Conservation (phyloP, 2,888 invertebrate species). For the Elmis aenea region DNA sequence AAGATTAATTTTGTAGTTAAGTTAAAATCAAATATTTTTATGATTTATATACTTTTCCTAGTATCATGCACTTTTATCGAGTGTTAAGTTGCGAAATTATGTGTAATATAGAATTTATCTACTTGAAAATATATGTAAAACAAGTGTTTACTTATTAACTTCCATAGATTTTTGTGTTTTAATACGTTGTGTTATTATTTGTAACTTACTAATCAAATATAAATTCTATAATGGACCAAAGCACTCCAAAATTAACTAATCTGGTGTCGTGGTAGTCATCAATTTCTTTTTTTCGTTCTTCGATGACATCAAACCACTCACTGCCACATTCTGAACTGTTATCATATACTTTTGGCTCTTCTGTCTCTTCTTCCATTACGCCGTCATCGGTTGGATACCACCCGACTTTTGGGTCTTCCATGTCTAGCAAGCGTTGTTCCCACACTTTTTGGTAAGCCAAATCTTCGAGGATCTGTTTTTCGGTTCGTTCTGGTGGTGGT, state of each 20-base stretch:
- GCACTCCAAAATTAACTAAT: constrained; percentile 35
- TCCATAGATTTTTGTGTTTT: too few relatives aligned
- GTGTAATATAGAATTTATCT: background rate
- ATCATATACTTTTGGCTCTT: constrained; percentile 1
- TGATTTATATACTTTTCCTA: too few relatives aligned
- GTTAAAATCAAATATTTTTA: too few relatives aligned
- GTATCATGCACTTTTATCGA: too few relatives aligned
- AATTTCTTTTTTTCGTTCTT: constrained; percentile 18
- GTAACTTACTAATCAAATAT: constrained; percentile 42
- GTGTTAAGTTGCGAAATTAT: too few relatives aligned
- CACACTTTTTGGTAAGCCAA: constrained; percentile 33
- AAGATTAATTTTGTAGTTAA: constrained; percentile 1
- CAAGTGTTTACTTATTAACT: too few relatives aligned
- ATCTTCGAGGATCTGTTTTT: constrained; percentile 17
- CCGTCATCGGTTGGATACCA: constrained; percentile 25
- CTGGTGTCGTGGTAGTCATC: constrained; percentile 25
- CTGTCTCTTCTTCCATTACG: constrained; percentile 5
- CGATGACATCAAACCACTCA: constrained; percentile 9
- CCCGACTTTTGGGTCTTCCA: constrained; percentile 34
- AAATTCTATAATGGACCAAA: constrained; percentile 41
- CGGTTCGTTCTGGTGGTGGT: too few relatives aligned
- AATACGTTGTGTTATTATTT: too few relatives aligned
- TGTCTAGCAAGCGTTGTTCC: constrained; percentile 34
- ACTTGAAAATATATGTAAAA: too few relatives aligned
- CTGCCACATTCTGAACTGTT: constrained; percentile 5